These are phyloP conservation scores for Palythoa heliodiscus DNA, from an alignment of 92 coral and sea anemone species.

Conservation along the genomic window DNA sequence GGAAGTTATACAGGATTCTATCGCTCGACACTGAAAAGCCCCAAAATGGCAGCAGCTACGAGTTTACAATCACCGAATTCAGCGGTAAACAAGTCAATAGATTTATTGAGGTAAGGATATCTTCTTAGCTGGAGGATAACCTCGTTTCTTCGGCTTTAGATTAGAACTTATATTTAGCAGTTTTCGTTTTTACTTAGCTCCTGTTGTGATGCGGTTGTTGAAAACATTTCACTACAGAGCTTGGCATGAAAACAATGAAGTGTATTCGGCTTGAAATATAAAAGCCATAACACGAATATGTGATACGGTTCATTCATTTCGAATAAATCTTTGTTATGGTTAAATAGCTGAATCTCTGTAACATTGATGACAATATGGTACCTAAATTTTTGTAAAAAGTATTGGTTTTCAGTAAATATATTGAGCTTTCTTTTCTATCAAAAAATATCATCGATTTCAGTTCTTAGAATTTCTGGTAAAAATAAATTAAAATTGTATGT, in stretches of 20 bases:
- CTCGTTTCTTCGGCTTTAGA: background rate
- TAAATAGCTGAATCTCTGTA: background rate
- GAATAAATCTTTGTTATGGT: background rate
- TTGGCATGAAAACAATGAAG: background rate
- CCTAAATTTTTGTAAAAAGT: background rate
- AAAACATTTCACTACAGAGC: background rate
- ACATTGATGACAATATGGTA: background rate
- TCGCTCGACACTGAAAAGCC: background rate
- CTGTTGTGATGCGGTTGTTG: background rate
- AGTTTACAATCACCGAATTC: constrained; percentile 2
- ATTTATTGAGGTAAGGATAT: constrained; percentile 1
- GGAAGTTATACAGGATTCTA: background rate
- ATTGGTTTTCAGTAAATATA: background rate
- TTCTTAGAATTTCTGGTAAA: background rate
- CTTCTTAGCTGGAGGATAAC: background rate
- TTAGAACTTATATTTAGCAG: background rate
- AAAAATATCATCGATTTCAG: background rate
- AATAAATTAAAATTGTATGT: background rate
- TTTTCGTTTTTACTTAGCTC: background rate
- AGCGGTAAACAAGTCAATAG: constrained; percentile 3
- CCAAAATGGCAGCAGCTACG: constrained; percentile 24
- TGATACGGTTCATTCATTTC: background rate
- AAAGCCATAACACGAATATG: constrained; percentile 2
- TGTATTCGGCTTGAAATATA: background rate
- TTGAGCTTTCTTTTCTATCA: background rate